Evolutionary conservation across 2,888 invertebrate species (phyloP), one percentile per base, ranked within the genome.

Genomic region (Penaeus monodon): DNA sequence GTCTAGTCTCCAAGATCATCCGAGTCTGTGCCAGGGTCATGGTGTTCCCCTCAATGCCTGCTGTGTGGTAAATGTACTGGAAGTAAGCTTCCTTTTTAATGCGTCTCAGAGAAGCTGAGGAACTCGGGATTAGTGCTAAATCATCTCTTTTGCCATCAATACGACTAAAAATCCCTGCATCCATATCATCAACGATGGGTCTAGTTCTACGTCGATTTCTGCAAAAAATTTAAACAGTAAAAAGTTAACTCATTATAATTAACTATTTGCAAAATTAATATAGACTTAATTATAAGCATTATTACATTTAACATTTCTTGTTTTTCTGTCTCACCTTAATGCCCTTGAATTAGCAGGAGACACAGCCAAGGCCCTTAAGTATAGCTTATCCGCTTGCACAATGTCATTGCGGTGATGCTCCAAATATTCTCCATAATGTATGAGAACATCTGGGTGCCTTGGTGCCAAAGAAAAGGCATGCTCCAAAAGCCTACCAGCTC

Each of bases 1-100:
- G 94, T 74, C 96, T 94, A 0, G 98, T 99, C 93, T 99, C 99
- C 38, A 99, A 94, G 89, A 99, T 95, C 87, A 96, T 96, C 90
- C 98, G 94, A 0, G 99, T 97, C 92, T 99, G 97, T 38, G 96
- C 95, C 73, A 99, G 93, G 4, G 97, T 96, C 96, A 99, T 97
- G 0, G 99, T 99, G 92, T 99, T 99, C 0, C 99, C 99, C 93
- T 99, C 99, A 90, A 99, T 98, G 44, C 97, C 99, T 33, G 98
- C 98, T 0, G 98, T 98, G 92, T 99, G 99, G 92, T 98, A 98
- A 89, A 99, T 97, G 92, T 99, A 98, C 90, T 94, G 93, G 92
- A 97, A 98, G 92, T 98, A 99, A 2, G 97, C 97, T 92, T 99
- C 98, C 92, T 96, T 97, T 92, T 98, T 98, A 7, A 97, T 96